Evolutionary conservation across 1,140 invertebrate species (phyloP).

Genomic region (Drepana arcuata): DNA sequence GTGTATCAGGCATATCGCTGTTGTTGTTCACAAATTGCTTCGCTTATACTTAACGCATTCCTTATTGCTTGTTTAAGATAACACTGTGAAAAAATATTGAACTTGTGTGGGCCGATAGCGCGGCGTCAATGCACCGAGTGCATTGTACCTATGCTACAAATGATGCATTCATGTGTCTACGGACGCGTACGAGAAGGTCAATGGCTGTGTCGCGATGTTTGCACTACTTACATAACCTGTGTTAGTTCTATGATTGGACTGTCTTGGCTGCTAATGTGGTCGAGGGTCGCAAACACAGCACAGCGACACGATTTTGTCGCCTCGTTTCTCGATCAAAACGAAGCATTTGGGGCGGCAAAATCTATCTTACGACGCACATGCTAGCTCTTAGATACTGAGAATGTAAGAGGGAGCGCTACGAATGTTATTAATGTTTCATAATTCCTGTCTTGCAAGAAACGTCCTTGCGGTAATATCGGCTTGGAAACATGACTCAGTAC

Average conservation of each 20-base stretch:
- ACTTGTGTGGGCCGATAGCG: slow-evolving; percentile 53
- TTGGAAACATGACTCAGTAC: slow-evolving; percentile 43
- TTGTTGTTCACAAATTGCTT: slow-evolving; percentile 7
- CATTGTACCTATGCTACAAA: slow-evolving; percentile 50
- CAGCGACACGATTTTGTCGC: too few species aligned
- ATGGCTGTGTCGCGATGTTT: slow-evolving; percentile 50
- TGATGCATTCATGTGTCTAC: slow-evolving; percentile 61
- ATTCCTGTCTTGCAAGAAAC: slow-evolving; percentile 27
- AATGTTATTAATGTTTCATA: slow-evolving; percentile 15
- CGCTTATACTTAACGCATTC: slow-evolving; percentile 11
- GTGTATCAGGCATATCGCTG: slow-evolving; percentile 1
- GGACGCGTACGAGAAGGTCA: slow-evolving; percentile 45
- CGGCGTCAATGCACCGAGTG: slow-evolving; percentile 48
- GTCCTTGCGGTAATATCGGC: slow-evolving; percentile 49
- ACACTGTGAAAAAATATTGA: slow-evolving; percentile 39
- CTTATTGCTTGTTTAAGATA: slow-evolving; percentile 40
- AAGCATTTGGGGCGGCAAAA: too few species aligned
- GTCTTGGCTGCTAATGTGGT: too few species aligned
- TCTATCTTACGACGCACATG: too few species aligned
- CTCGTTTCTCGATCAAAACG: too few species aligned
- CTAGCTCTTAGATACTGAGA: too few species aligned
- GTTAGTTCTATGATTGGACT: slow-evolving; percentile 47
- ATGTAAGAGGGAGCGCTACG: slow-evolving; percentile 1
- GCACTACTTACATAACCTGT: slow-evolving; percentile 50
- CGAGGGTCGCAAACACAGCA: too few species aligned